A percentile compares a stretch with the other conserved stretches of the same genome.
These are phyloP conservation scores for Lysandra coridon DNA, from an alignment of 2,888 invertebrate species.

Conservation along the genomic window DNA sequence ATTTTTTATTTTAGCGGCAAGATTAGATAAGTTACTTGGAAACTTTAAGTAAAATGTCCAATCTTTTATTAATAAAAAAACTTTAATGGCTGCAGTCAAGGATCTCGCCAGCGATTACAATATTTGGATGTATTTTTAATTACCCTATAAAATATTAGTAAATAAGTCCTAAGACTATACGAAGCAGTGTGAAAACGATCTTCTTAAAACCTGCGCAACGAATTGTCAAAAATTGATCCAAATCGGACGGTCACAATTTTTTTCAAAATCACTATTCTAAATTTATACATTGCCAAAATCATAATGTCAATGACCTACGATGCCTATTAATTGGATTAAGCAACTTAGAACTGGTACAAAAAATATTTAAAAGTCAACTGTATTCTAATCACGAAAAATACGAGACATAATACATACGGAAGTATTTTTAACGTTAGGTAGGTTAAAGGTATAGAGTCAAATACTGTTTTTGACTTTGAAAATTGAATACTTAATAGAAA, in stretches of 20 bases:
- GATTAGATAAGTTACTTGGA: slow-evolving; percentile 13
- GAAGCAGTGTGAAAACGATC: not conserved
- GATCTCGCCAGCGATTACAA: slow-evolving; percentile 1
- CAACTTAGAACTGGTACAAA: slow-evolving; percentile 46
- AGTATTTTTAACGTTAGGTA: slow-evolving; percentile 50
- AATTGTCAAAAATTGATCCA: not conserved
- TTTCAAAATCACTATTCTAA: not conserved
- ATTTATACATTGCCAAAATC: not conserved
- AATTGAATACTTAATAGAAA: not conserved
- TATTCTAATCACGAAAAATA: not conserved
- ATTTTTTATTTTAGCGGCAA: slow-evolving; percentile 3
- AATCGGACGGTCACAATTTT: not conserved
- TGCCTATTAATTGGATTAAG: slow-evolving; percentile 49
- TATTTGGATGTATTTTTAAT: slow-evolving; percentile 17
- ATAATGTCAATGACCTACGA: slow-evolving; percentile 48
- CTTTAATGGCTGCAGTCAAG: slow-evolving; percentile 18
- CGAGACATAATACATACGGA: slow-evolving; percentile 37
- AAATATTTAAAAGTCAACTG: slow-evolving; percentile 53
- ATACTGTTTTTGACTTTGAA: not conserved
- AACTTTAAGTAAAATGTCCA: slow-evolving; percentile 12
- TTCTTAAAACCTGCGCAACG: not conserved
- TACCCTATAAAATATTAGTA: not conserved
- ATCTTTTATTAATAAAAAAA: slow-evolving; percentile 19
- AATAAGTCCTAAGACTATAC: not conserved
- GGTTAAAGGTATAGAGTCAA: slow-evolving; percentile 1